A percentile compares a stretch with the other conserved stretches of the same genome.
Conservation (phyloP, 2,888 invertebrate species). For the Glyphotaelius pellucidus region DNA sequence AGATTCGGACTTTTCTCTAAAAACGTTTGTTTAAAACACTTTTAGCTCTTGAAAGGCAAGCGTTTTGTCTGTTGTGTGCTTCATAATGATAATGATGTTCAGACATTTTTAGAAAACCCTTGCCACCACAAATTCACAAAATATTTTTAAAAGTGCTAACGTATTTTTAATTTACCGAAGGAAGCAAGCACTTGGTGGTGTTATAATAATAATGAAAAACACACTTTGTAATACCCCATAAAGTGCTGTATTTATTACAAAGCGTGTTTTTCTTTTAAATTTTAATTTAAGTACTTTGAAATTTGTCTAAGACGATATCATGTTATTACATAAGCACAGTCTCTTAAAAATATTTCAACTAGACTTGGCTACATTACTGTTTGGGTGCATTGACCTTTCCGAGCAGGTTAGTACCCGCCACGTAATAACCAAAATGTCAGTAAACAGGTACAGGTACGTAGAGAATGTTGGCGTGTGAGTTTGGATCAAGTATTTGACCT, state of each 20-base stretch:
- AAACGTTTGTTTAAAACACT: no score
- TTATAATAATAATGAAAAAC: no score
- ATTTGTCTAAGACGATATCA: neutral
- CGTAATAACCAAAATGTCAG: neutral
- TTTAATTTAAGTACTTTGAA: neutral
- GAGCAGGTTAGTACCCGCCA: neutral
- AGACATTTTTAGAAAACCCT: no score
- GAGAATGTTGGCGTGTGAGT: neutral
- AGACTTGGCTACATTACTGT: neutral
- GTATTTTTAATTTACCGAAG: neutral
- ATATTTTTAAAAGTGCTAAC: neutral
- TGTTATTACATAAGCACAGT: neutral
- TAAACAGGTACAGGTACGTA: neutral
- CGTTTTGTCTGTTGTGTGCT: no score
- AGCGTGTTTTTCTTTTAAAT: no score
- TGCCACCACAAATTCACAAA: no score
- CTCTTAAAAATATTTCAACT: constrained; percentile 22
- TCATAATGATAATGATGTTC: no score
- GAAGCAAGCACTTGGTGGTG: no score
- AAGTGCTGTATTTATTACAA: no score
- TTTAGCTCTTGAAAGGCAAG: no score
- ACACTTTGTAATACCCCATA: no score
- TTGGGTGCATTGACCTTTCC: constrained; percentile 17
- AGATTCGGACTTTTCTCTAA: no score
- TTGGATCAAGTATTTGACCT: constrained; percentile 35